Evolutionary conservation across 2,888 invertebrate genomes (phyloP).

Genomic region (Pyralis farinalis): DNA sequence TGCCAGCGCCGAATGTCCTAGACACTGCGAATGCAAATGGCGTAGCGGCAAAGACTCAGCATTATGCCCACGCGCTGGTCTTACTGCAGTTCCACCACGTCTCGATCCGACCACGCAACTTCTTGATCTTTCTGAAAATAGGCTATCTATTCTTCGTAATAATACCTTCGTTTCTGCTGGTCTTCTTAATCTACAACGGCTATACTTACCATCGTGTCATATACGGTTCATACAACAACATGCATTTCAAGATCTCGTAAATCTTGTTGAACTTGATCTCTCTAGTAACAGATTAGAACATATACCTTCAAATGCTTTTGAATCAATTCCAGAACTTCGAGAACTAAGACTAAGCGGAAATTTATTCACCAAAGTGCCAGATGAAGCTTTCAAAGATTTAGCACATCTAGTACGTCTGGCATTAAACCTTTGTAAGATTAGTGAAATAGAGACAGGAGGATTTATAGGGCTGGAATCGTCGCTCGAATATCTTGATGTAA

Average conservation of each 20-base stretch:
- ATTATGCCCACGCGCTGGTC: conserved; percentile 88
- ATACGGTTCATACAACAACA: conserved; percentile 85
- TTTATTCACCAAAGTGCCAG: conserved; percentile 85
- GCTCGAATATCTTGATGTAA: conserved; percentile 88
- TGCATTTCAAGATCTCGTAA: conserved; percentile 89
- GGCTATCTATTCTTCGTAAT: conserved; percentile 83
- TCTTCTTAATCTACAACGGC: conserved; percentile 89
- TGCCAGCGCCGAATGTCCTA: conserved; percentile 85
- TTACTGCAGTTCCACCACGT: conserved; percentile 86
- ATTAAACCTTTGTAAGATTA: conserved; percentile 86
- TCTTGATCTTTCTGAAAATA: conserved; percentile 89
- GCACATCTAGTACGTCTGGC: conserved; percentile 87
- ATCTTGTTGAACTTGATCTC: conserved; percentile 90
- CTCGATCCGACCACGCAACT: conserved; percentile 90
- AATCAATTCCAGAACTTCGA: conserved; percentile 86
- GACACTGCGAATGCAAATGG: conserved; percentile 93
- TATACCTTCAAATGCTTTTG: conserved; percentile 88
- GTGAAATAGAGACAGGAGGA: conserved; percentile 84
- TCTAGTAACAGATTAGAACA: conserved; percentile 85
- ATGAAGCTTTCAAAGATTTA: conserved; percentile 84
- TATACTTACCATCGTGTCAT: conserved; percentile 87
- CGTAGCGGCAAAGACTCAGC: conserved; percentile 93
- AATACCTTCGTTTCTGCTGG: conserved; percentile 89
- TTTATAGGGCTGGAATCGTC: conserved; percentile 87
- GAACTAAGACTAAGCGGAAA: conserved; percentile 89